Evolutionary conservation across 2,888 invertebrate genomes (phyloP).

Genomic region (Drosophila phalerata): DNA sequence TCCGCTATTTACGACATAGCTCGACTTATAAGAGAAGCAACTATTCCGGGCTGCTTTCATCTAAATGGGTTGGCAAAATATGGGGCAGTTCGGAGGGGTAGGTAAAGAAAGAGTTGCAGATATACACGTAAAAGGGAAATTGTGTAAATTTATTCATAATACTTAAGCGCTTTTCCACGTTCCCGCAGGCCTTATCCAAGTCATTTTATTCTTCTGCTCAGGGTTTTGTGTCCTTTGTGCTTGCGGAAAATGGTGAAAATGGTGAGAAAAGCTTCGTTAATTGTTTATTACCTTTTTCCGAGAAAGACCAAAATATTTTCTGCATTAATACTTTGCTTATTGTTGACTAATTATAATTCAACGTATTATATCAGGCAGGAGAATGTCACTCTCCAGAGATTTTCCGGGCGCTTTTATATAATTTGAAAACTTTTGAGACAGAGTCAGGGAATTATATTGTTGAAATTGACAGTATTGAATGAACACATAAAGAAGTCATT

Average conservation of each 20-base stretch:
- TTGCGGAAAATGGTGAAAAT: slow-evolving; percentile 18
- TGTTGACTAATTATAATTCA: slow-evolving; percentile 40
- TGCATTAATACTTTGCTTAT: slow-evolving; percentile 35
- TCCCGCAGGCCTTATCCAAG: slow-evolving; percentile 26
- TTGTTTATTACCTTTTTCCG: slow-evolving; percentile 31
- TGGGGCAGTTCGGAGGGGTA: slow-evolving; percentile 40
- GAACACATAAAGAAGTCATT: too few relatives aligned
- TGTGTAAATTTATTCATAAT: slow-evolving; percentile 72
- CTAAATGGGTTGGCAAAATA: slow-evolving; percentile 38
- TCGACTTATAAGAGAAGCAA: slow-evolving; percentile 36
- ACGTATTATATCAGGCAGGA: slow-evolving; percentile 17
- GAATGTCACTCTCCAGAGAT: slow-evolving; percentile 13
- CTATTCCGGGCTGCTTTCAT: slow-evolving; percentile 14
- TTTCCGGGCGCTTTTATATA: neutral
- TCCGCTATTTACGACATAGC: slow-evolving; percentile 74
- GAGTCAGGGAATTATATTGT: neutral
- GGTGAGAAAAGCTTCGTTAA: slow-evolving; percentile 41
- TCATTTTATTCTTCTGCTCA: slow-evolving; percentile 15
- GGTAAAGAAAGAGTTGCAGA: slow-evolving; percentile 45
- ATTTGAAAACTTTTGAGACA: neutral
- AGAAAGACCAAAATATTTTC: slow-evolving; percentile 36
- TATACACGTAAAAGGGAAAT: slow-evolving; percentile 59
- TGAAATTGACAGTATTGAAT: neutral
- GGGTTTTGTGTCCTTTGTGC: slow-evolving; percentile 27
- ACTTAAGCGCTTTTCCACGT: slow-evolving; percentile 49